A percentile compares a stretch with the other conserved stretches of the same genome.
These are phyloP conservation scores for Montipora capitata DNA, from an alignment of 92 coral and sea anemone species.

Conservation along the genomic window DNA sequence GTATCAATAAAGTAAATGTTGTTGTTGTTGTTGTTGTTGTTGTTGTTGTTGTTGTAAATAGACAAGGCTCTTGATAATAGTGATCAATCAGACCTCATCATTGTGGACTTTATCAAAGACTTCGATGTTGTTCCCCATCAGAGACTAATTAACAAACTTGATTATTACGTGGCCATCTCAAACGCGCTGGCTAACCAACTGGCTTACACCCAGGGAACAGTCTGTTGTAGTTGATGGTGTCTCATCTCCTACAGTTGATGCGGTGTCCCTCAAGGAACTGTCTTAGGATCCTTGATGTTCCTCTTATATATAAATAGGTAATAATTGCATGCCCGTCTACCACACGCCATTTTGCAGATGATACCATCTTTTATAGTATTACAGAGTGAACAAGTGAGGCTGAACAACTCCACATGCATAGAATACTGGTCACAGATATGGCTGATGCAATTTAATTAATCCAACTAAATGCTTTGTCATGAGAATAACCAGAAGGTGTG, in stretches of 20 bases:
- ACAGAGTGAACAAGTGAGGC: slow-evolving; percentile 40
- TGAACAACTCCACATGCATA: slow-evolving; percentile 19
- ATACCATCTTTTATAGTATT: slow-evolving; percentile 24
- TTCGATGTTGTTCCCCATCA: slow-evolving; percentile 36
- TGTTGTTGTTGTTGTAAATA: too few species aligned
- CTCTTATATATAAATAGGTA: slow-evolving; percentile 21
- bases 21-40: too few species aligned
- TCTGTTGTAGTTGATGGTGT: slow-evolving; percentile 55
- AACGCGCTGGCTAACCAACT: slow-evolving; percentile 20
- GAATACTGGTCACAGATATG: slow-evolving; percentile 56
- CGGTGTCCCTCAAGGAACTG: slow-evolving; percentile 19
- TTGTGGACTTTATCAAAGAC: slow-evolving; percentile 13
- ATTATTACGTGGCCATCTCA: slow-evolving; percentile 12
- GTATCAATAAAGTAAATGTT: too few species aligned
- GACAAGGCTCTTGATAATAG: slow-evolving; percentile 16
- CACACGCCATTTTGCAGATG: slow-evolving; percentile 25
- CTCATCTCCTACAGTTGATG: slow-evolving; percentile 37
- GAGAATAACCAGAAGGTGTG: slow-evolving; percentile 48
- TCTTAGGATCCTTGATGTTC: too few species aligned
- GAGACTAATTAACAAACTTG: slow-evolving; percentile 18
- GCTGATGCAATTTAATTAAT: slow-evolving; percentile 68
- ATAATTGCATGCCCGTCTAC: not conserved
- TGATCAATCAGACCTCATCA: not conserved
- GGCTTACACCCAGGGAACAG: slow-evolving; percentile 60
- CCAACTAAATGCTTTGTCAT: too few species aligned